Evolutionary conservation across 2,888 invertebrate genomes (phyloP).

Genomic region (Diplolepis rosae): DNA sequence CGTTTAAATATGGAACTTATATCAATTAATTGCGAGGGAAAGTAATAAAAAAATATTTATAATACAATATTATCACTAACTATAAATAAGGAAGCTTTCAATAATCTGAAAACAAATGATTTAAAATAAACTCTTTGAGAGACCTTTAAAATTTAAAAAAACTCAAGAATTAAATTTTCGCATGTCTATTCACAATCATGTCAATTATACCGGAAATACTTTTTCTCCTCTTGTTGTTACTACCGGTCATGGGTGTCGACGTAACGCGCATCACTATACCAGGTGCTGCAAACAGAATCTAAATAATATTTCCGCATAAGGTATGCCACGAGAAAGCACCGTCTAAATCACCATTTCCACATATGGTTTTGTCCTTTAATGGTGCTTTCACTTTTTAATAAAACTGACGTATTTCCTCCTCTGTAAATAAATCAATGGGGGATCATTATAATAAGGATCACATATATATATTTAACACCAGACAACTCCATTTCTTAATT

Average conservation of each 20-base stretch:
- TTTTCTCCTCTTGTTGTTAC: constrained; percentile 2
- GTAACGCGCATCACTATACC: not conserved
- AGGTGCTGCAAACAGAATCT: constrained; percentile 14
- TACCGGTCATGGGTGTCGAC: not conserved
- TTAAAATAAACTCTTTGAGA: not conserved
- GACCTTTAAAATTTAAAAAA: not conserved
- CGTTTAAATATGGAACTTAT: too few species aligned
- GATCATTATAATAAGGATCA: too few species aligned
- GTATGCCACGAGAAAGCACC: constrained; percentile 23
- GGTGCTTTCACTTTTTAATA: not conserved
- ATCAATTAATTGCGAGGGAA: too few species aligned
- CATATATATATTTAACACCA: too few species aligned
- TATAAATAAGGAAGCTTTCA: too few species aligned
- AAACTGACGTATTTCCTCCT: constrained; percentile 37
- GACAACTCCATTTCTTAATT: too few species aligned
- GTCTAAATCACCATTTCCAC: not conserved
- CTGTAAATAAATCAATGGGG: too few species aligned
- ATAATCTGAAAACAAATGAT: too few species aligned
- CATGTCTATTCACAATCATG: too few species aligned
- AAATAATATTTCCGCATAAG: constrained; percentile 28
- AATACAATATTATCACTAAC: too few species aligned
- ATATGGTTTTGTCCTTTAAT: constrained; percentile 10
- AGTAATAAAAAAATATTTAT: too few species aligned
- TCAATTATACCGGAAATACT: not conserved
- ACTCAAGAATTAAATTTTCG: too few species aligned